phyloP scores from a whole-genome alignment of 2,888 invertebrate species.

The Willowsia nigromaculata region DNA sequence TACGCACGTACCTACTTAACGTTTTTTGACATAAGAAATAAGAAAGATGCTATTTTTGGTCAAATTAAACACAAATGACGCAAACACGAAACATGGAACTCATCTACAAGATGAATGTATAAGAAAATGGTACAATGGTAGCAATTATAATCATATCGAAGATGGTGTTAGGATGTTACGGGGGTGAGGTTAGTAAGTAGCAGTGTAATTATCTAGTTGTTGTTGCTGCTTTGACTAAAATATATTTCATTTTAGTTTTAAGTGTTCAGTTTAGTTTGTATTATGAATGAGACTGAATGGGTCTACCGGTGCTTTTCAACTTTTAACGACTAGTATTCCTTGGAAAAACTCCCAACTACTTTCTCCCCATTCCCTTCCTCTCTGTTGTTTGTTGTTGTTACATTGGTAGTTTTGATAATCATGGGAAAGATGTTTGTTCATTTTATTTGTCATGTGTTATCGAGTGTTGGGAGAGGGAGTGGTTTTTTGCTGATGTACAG shows the following conservation, averaged over 20 bases:
- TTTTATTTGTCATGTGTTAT: background rate
- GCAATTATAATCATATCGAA: no score
- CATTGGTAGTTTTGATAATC: background rate
- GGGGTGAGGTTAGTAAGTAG: no score
- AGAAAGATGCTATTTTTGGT: no score
- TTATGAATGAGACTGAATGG: conserved; percentile 53
- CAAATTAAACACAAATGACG: no score
- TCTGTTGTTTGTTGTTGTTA: background rate
- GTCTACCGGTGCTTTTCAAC: conserved; percentile 64
- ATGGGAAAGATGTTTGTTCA: background rate
- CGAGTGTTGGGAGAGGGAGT: background rate
- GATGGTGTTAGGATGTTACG: background rate
- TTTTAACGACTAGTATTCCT: conserved; percentile 54
- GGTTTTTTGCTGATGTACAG: background rate
- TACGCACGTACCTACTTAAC: no score
- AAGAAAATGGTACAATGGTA: no score
- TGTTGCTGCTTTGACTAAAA: conserved; percentile 21
- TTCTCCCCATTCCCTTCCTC: background rate
- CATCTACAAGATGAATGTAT: no score
- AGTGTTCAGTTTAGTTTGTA: conserved; percentile 14
- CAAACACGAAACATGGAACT: no score
- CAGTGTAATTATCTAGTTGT: no score
- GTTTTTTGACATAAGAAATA: no score
- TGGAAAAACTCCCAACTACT: background rate
- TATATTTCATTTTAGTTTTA: conserved; percentile 7